phyloP scores from a whole-genome alignment of 2,113 vertebrate genomes.

The Phycodurus eques region DNA sequence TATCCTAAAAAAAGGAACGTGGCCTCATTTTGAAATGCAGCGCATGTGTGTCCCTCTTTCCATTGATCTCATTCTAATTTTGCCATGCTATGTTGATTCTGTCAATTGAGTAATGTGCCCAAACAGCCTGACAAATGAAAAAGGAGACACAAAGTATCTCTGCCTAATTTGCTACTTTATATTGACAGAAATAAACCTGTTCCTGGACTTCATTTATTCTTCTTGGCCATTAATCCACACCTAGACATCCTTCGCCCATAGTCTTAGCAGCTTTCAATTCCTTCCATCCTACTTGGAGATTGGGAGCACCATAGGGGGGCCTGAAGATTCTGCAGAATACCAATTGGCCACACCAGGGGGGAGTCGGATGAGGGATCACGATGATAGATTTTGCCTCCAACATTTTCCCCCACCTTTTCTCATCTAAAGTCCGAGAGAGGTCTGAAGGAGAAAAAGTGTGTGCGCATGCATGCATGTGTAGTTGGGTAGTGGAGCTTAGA shows the following conservation, averaged over 20 bases:
- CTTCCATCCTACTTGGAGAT: conserved; percentile 75
- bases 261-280: conserved; percentile 74
- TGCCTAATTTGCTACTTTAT: conserved; percentile 69
- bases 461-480: neutral
- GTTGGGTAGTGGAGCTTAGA: conserved; percentile 17
- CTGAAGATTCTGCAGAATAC: conserved; percentile 73
- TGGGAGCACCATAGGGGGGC: conserved; percentile 74
- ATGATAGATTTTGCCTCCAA: conserved; percentile 79
- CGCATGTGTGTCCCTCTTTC: conserved; percentile 16
- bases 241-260: conserved; percentile 68
- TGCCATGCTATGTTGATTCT: conserved; percentile 38
- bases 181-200: conserved; percentile 72
- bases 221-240: conserved; percentile 74
- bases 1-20: neutral
- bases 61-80: conserved; percentile 57
- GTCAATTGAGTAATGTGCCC: conserved; percentile 52
- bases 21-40: conserved; percentile 23
- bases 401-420: conserved; percentile 45
- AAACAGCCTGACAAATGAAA: conserved; percentile 60
- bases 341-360: conserved; percentile 75
- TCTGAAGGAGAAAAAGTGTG: conserved; percentile 40
- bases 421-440: conserved; percentile 36
- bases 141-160: conserved; percentile 44
- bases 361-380: conserved; percentile 71
- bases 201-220: conserved; percentile 77